Evolutionary conservation across 2,113 vertebrate genomes (phyloP), one percentile per base, ranked within the genome.

Genomic region (Elephas maximus): DNA sequence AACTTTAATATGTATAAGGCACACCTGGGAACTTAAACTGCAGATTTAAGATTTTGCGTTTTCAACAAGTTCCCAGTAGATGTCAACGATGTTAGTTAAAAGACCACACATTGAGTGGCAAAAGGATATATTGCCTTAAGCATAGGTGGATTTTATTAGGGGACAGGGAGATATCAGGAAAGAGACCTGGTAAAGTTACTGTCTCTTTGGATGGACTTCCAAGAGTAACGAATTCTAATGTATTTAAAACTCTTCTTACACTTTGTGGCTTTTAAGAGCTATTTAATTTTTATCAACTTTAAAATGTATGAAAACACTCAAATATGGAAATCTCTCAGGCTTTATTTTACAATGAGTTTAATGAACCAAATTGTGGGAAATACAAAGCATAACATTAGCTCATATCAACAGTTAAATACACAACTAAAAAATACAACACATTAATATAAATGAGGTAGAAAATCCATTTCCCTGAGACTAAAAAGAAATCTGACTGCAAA

Each of bases 401-500:
- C 30, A 51, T 45, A 23, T 1, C 37, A 6, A 48, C 10, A 48
- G 10, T 48, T 48, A 73, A 81, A 67, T 45, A 63, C 21, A 89
- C 33, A 9, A 51, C 62, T 12, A 48, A 48, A 53, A 89, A 77
- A 79, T 26, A 60, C 8, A 51, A 30, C 23, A 77, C 24, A 69
- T 86, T 33, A 80, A 20, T n/a, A 45, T 41, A 71, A 10, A 41
- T 76, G 26, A 76, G 48, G 5, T 81, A 44, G 65, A 17, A 65
- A 93, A 65, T 60, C 15, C 2, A 21, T 77, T 96, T 94, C 90
- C 26, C 11, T 69, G 23, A 92, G 6, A 94, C 84, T 63, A 88
- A 76, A 87, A 96, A 76, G 83, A 96, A 84, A 76, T 17, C 26
- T 65, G 24, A 80, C 67, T 48, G n/a, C 0, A 28, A 51, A 44